Evolutionary conservation across 2,888 invertebrate genomes (phyloP), one percentile per base, ranked within the genome.

Genomic region (Cataglyphis rosenhaueri): DNA sequence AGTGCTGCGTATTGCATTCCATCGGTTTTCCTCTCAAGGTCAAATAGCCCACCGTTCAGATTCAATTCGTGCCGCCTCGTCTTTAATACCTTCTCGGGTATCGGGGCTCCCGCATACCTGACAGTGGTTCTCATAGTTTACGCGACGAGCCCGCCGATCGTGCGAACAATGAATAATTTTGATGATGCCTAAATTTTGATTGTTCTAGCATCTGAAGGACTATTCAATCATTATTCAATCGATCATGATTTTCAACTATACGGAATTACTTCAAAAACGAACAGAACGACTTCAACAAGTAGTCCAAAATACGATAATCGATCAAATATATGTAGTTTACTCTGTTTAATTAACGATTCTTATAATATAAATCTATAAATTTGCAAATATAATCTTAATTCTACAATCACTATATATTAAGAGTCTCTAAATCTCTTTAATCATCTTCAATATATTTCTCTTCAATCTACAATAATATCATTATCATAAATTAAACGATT

Each of bases 61-160:
- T 85, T 85, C 85, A 71, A 66, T 71, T 62, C 25, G 62, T 73
- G 48, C 61, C 61, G 74, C 78, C 55, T 65, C 73, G 82, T 84
- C 75, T 84, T 81, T 85, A 81, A 85, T 79, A 59, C 75, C 85
- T 86, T 84, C 83, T 81, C 81, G 78, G 83, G 82, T 52, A 78
- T 29, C 78, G 75, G 68, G 82, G 85, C 48, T 86, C 84, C 76
- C 82, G 86, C 87, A 86, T 89, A 85, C 87, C 85, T 86, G 79
- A 0, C 91, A 90, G 89, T 84, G 91, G 91, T 85, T 86, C 91
- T 89, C 91, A 89, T 35, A 12, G 21, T 6, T 25, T 35, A 10
- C 6, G 12, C n/a, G 21, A 48, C 41, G 29, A 32, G 15, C 4
- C n/a, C 62, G 59, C 74, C 73, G 65, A 84, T 78, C 74, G 71